phyloP scores from a whole-genome alignment of 30 jellyfish, hydroid and myxozoan genomes.

The Hydractinia echinata region DNA sequence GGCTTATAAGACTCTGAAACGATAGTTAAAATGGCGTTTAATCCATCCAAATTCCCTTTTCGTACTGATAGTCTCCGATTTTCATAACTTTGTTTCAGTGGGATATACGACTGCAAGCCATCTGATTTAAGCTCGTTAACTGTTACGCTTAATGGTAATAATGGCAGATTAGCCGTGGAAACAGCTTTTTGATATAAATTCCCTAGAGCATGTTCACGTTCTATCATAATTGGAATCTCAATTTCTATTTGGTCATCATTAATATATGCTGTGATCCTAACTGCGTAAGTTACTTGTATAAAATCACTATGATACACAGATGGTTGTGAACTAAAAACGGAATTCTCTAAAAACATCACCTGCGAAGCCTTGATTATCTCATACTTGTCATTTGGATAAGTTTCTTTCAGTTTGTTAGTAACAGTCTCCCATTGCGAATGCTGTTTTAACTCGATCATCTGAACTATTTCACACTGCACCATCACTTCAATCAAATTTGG shows the following conservation, averaged over 20 bases:
- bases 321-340: slow-evolving; percentile 16
- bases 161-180: slow-evolving; percentile 6
- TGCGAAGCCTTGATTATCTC: neutral
- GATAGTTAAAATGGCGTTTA: slow-evolving; percentile 17
- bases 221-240: neutral
- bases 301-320: slow-evolving; percentile 3
- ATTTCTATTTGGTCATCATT: neutral
- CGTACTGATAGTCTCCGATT: slow-evolving; percentile 3
- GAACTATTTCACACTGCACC: neutral
- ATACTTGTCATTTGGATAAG: neutral
- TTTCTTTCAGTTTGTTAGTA: neutral
- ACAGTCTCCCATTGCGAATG: slow-evolving; percentile 11
- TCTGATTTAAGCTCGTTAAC: slow-evolving; percentile 20
- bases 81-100: slow-evolving; percentile 21
- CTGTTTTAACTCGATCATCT: neutral
- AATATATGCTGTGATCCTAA: neutral
- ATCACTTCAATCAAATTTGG: neutral
- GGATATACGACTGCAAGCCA: slow-evolving; percentile 29
- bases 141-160: slow-evolving; percentile 8
- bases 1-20: slow-evolving; percentile 19
- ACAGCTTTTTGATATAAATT: neutral
- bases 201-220: neutral
- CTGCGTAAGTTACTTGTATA: slow-evolving; percentile 2
- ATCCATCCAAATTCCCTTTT: slow-evolving; percentile 12
- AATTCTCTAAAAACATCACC: neutral